phyloP scores from a whole-genome alignment of 2,113 vertebrate genomes.

The Etia nguti region DNA sequence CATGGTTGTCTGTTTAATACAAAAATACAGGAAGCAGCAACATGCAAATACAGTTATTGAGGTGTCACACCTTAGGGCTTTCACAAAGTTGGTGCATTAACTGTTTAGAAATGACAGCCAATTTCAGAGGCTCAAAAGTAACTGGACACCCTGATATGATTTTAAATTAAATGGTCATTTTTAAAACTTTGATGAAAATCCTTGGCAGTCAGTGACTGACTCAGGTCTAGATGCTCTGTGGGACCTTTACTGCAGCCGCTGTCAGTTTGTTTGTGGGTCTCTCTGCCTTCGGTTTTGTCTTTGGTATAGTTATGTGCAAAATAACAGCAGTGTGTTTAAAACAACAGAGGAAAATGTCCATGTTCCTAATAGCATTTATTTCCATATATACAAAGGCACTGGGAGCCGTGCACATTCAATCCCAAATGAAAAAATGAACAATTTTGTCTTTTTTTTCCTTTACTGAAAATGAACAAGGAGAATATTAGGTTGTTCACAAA shows the following conservation, averaged over 20 bases:
- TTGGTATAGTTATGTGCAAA: not conserved
- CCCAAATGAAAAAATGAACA: not conserved
- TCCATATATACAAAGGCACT: not conserved
- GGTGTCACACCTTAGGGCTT: too few relatives aligned
- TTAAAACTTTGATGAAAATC: not conserved
- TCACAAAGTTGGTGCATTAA: too few relatives aligned
- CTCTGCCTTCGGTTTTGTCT: not conserved
- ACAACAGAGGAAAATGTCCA: too few relatives aligned
- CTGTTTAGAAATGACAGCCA: too few relatives aligned
- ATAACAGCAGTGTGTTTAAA: too few relatives aligned
- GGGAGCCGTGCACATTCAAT: not conserved
- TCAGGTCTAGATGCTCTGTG: not conserved
- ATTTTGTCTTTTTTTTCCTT: not conserved
- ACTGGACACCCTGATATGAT: too few relatives aligned
- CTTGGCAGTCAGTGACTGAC: not conserved
- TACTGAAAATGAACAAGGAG: not conserved
- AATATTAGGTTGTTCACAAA: not conserved
- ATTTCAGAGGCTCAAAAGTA: too few relatives aligned
- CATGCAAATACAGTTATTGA: too few relatives aligned
- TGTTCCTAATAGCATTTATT: not conserved
- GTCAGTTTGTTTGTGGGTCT: not conserved
- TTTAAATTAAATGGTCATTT: not conserved
- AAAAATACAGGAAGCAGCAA: too few relatives aligned
- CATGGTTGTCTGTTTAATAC: too few relatives aligned
- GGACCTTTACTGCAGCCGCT: not conserved